A percentile compares a stretch with the other conserved stretches of the same genome.
These are phyloP conservation scores for Scaptomyza graminum DNA, from an alignment of 1,140 invertebrate species.

Conservation along the genomic window DNA sequence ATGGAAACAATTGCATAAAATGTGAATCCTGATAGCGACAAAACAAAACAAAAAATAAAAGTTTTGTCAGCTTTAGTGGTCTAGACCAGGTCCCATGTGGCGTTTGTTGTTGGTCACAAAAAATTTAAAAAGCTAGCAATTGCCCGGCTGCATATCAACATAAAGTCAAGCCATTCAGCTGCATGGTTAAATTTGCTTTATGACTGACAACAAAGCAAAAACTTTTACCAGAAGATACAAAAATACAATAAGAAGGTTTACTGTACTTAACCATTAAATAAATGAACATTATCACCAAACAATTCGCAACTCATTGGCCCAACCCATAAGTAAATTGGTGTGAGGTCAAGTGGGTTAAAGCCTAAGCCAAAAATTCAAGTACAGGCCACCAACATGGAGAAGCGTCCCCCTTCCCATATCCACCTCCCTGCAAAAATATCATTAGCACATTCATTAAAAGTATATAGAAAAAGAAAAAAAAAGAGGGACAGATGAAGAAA, in stretches of 20 bases:
- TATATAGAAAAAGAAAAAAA: no score
- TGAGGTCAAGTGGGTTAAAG: slow-evolving; percentile 7
- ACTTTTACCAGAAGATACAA: not conserved
- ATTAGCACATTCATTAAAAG: slow-evolving; percentile 36
- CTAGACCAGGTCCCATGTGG: slow-evolving; percentile 35
- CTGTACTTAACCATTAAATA: not conserved
- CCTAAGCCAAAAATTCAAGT: slow-evolving; percentile 42
- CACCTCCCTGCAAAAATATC: not conserved
- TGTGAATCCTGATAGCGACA: slow-evolving; percentile 77
- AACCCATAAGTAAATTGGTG: slow-evolving; percentile 25
- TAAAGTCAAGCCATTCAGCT: slow-evolving; percentile 34
- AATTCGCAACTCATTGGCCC: slow-evolving; percentile 43
- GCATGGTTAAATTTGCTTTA: slow-evolving; percentile 22
- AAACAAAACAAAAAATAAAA: slow-evolving; percentile 41
- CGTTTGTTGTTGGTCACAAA: slow-evolving; percentile 13
- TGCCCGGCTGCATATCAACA: slow-evolving; percentile 25
- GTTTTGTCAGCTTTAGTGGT: slow-evolving; percentile 5
- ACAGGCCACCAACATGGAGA: slow-evolving; percentile 55
- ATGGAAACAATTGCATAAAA: slow-evolving; percentile 82
- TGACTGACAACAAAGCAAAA: slow-evolving; percentile 1
- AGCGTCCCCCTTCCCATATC: slow-evolving; percentile 11
- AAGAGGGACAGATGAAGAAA: slow-evolving; percentile 7
- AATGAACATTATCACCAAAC: slow-evolving; percentile 21
- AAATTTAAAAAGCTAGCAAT: no score
- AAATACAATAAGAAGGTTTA: no score